These are phyloP conservation scores for Rhegmatorhina hoffmannsi DNA, from an alignment of 2,113 vertebrate genomes.

Conservation along the genomic window DNA sequence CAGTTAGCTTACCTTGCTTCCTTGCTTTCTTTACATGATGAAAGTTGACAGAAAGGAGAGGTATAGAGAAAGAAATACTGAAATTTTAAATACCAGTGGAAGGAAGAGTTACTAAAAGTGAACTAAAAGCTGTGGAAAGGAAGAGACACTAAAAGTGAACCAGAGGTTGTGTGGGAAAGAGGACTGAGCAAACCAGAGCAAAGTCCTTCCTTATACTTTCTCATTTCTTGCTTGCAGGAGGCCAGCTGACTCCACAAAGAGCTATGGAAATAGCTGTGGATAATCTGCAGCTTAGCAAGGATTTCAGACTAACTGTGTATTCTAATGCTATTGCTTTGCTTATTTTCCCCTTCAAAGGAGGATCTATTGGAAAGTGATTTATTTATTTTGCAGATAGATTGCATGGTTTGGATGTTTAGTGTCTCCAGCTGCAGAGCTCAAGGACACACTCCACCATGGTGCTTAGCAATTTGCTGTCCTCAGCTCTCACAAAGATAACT, in stretches of 20 bases:
- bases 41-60: background rate
- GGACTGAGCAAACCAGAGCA: background rate
- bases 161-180: background rate
- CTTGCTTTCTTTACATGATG: background rate
- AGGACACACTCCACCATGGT: background rate
- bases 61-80: background rate
- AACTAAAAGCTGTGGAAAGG: background rate
- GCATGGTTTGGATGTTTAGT: background rate
- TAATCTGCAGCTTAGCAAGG: background rate
- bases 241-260: background rate
- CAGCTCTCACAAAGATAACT: background rate
- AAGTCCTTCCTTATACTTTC: background rate
- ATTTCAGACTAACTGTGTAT: background rate
- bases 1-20: background rate
- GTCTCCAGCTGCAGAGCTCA: background rate
- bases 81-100: background rate
- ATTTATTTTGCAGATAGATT: background rate
- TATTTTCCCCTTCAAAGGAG: background rate
- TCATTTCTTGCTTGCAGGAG: background rate
- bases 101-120: background rate
- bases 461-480: background rate
- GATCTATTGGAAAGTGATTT: background rate
- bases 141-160: background rate
- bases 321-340: background rate
- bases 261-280: background rate